A percentile compares a stretch with the other conserved stretches of the same genome.
Conservation (phyloP, 1,140 invertebrate species). For the Stratiolaelaps scimitus region DNA sequence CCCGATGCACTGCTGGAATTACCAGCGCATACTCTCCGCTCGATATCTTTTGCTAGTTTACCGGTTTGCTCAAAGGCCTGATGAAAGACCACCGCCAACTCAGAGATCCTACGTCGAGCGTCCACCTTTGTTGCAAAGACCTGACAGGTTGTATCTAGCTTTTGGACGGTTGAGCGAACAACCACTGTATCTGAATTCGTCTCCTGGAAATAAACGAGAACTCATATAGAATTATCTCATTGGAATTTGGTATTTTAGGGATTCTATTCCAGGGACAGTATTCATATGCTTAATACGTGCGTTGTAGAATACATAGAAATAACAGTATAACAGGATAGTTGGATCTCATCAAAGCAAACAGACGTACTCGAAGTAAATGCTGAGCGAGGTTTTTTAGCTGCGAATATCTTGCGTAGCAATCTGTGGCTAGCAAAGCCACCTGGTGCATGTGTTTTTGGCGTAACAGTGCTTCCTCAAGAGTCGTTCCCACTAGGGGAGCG, state of each 20-base stretch:
- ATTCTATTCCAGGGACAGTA: too few relatives aligned
- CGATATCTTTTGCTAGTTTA: constrained; percentile 23
- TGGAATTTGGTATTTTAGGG: too few relatives aligned
- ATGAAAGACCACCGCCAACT: constrained; percentile 19
- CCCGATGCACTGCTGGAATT: constrained; percentile 21
- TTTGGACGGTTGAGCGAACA: not conserved
- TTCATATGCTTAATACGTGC: too few relatives aligned
- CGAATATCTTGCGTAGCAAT: constrained; percentile 19
- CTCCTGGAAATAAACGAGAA: not conserved
- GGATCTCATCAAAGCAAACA: not conserved
- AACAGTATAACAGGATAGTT: too few relatives aligned
- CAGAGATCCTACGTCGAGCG: constrained; percentile 10
- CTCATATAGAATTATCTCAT: too few relatives aligned
- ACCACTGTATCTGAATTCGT: not conserved
- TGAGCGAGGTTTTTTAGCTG: constrained; percentile 22
- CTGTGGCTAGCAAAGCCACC: constrained; percentile 4
- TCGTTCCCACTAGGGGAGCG: not conserved
- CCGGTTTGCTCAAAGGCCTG: constrained; percentile 12
- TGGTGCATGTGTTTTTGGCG: constrained; percentile 22
- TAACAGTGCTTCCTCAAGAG: constrained; percentile 16
- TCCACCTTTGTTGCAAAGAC: constrained; percentile 24
- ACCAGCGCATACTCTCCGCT: constrained; percentile 23
- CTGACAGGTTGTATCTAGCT: constrained; percentile 15
- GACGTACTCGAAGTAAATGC: constrained; percentile 3
- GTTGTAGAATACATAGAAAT: too few relatives aligned